These are phyloP conservation scores for Protophormia terraenovae DNA, from an alignment of 2,888 invertebrate genomes.

Conservation along the genomic window DNA sequence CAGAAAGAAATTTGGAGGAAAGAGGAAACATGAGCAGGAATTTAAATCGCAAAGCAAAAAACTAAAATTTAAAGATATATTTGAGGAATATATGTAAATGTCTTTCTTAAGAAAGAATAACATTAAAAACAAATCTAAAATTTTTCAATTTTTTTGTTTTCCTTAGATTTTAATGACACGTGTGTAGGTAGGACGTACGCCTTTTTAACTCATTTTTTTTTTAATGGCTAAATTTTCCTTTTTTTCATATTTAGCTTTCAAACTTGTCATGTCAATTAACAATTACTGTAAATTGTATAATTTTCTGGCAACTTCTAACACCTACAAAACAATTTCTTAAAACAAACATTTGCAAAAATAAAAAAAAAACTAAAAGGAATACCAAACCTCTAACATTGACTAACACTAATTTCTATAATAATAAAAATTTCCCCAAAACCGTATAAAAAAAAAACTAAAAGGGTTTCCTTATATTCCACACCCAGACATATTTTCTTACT, in stretches of 20 bases:
- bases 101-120: too few relatives aligned
- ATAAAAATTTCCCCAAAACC: background rate
- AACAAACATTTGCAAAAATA: background rate
- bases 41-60: too few relatives aligned
- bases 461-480: background rate
- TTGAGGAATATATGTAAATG: too few relatives aligned
- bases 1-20: too few relatives aligned
- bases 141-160: too few relatives aligned
- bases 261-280: background rate
- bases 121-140: too few relatives aligned
- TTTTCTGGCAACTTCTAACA: conserved; percentile 24
- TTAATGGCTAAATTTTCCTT: background rate
- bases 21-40: too few relatives aligned
- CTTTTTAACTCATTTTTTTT: background rate
- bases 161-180: too few relatives aligned
- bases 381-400: conserved; percentile 18
- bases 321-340: conserved; percentile 33
- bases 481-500: too few relatives aligned
- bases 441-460: background rate
- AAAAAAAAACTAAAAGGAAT: background rate
- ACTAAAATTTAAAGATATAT: too few relatives aligned
- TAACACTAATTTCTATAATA: conserved; percentile 40
- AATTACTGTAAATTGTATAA: background rate
- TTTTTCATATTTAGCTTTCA: background rate
- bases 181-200: background rate